phyloP scores from a whole-genome alignment of 1,140 invertebrate species.

The Achroia grisella region DNA sequence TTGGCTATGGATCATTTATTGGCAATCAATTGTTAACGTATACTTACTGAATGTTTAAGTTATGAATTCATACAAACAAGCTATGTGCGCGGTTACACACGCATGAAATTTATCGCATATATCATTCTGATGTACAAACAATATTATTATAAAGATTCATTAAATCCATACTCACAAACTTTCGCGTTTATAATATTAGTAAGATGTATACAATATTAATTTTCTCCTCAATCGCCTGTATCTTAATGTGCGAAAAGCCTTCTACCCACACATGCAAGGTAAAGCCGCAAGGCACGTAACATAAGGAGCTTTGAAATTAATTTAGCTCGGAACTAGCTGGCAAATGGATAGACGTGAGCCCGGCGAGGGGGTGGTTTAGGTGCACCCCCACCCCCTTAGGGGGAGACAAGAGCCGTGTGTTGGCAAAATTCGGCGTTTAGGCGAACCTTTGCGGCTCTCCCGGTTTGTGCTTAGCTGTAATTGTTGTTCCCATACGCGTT shows the following conservation, averaged over 20 bases:
- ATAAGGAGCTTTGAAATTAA: conserved; percentile 74
- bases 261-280: conserved; percentile 45
- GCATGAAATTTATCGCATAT: too few species aligned
- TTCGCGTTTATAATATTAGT: too few species aligned
- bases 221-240: background rate
- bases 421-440: conserved; percentile 69
- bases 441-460: conserved; percentile 54
- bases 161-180: too few species aligned
- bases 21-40: too few species aligned
- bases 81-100: too few species aligned
- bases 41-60: too few species aligned
- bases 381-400: conserved; percentile 14
- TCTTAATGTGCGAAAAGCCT: background rate
- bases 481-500: conserved; percentile 28
- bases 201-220: too few species aligned
- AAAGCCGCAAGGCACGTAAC: conserved; percentile 72
- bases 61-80: too few species aligned
- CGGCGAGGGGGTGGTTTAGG: conserved; percentile 30
- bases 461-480: conserved; percentile 47
- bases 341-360: conserved; percentile 73
- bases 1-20: too few species aligned
- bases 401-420: conserved; percentile 28
- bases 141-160: too few species aligned
- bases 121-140: too few species aligned
- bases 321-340: conserved; percentile 73